phyloP scores from a whole-genome alignment of 2,888 invertebrate species.

The Anarsia innoxiella region DNA sequence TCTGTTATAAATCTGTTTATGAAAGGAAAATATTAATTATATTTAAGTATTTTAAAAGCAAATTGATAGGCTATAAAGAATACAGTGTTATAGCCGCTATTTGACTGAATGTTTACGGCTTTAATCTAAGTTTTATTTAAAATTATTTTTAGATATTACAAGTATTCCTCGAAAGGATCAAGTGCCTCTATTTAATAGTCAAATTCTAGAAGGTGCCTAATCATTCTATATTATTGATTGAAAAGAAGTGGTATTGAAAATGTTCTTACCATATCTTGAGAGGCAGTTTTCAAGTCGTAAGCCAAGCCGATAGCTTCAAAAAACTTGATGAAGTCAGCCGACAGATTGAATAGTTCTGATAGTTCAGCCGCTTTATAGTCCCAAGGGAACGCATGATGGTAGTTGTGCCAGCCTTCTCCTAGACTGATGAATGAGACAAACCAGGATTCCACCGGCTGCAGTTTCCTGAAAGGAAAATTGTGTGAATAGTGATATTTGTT shows the following conservation, averaged over 20 bases:
- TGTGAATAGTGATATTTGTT: too few species aligned
- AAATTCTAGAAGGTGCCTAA: too few species aligned
- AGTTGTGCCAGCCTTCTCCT: conserved; percentile 95
- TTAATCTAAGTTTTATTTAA: too few species aligned
- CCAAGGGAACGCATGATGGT: conserved; percentile 94
- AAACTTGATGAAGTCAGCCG: conserved; percentile 77
- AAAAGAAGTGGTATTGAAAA: too few species aligned
- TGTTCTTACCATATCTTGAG: conserved; percentile 46
- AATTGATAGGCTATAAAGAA: too few species aligned
- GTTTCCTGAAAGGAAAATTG: conserved; percentile 77
- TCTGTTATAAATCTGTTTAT: conserved; percentile 73
- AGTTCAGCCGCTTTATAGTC: conserved; percentile 94
- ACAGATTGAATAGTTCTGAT: conserved; percentile 77
- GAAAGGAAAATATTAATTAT: too few species aligned
- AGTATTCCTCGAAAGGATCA: too few species aligned
- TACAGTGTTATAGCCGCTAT: too few species aligned
- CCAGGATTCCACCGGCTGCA: conserved; percentile 86
- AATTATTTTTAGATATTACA: too few species aligned
- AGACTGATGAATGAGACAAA: conserved; percentile 81
- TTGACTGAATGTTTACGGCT: too few species aligned
- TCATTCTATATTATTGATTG: too few species aligned
- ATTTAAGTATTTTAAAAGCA: not conserved
- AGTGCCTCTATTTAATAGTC: too few species aligned
- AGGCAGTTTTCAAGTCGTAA: conserved; percentile 76
- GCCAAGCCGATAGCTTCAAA: conserved; percentile 76